phyloP scores from a whole-genome alignment of 2,797 vertebrate species.

The Danio choprae region DNA sequence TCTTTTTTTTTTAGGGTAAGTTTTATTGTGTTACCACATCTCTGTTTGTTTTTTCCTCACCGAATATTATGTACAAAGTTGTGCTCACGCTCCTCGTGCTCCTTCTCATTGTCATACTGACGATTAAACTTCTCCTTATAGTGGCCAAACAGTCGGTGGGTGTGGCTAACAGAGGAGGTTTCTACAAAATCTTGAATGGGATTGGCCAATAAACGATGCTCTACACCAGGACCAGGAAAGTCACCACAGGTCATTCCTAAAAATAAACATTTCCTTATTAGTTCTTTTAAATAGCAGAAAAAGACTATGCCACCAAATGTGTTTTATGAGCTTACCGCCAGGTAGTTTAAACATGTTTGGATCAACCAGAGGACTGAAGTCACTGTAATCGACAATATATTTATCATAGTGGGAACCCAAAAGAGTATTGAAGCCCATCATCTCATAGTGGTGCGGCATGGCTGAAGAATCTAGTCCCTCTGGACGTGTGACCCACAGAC shows the following conservation, averaged over 20 bases:
- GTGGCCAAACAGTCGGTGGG: conserved; percentile 74
- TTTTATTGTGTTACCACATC: background rate
- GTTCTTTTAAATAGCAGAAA: background rate
- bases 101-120: conserved; percentile 66
- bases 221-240: conserved; percentile 77
- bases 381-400: conserved; percentile 80
- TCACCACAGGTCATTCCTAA: conserved; percentile 78
- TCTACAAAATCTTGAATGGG: conserved; percentile 86
- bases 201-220: conserved; percentile 82
- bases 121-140: conserved; percentile 76
- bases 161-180: conserved; percentile 71
- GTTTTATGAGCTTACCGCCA: conserved; percentile 64
- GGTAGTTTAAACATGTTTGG: conserved; percentile 74
- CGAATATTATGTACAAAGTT: conserved; percentile 84
- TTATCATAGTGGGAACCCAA: conserved; percentile 87
- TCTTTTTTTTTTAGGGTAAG: background rate
- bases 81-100: conserved; percentile 81
- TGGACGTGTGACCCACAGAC: conserved; percentile 79
- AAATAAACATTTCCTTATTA: too few species aligned
- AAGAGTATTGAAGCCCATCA: conserved; percentile 84
- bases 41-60: conserved; percentile 62
- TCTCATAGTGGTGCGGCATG: conserved; percentile 81
- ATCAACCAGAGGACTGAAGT: conserved; percentile 73
- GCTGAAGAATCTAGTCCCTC: conserved; percentile 62
- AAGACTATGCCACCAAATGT: background rate